These are phyloP conservation scores for Chlamydotis undulata DNA, from an alignment of 2,113 vertebrate species.

Conservation along the genomic window DNA sequence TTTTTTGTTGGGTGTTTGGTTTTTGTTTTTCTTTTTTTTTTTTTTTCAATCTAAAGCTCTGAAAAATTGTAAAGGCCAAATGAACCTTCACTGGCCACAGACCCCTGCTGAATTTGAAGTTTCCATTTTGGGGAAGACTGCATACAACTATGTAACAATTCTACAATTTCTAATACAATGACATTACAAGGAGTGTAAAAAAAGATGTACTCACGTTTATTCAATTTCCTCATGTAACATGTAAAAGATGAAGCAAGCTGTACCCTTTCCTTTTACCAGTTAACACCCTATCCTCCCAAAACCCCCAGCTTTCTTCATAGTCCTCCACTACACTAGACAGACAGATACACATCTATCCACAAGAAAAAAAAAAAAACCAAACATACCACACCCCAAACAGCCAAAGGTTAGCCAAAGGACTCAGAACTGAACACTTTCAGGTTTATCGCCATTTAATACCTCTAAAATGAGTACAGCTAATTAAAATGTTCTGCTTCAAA, in stretches of 20 bases:
- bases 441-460: not conserved
- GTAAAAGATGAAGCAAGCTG: not conserved
- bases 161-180: not conserved
- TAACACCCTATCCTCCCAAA: rapidly evolving
- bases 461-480: not conserved
- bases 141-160: rapidly evolving
- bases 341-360: not conserved
- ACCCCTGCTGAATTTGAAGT: not conserved
- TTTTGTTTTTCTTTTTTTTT: no score
- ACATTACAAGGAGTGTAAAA: not conserved
- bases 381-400: not conserved
- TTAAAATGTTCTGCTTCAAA: not conserved
- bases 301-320: not conserved
- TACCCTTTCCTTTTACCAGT: not conserved
- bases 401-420: no score
- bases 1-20: not conserved
- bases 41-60: not conserved
- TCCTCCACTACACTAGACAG: no score
- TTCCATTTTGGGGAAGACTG: not conserved
- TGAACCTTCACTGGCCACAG: not conserved
- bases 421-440: not conserved
- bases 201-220: not conserved
- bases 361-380: not conserved
- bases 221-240: not conserved
- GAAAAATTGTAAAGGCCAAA: not conserved